A percentile compares a stretch with the other conserved stretches of the same genome.
phyloP scores from a whole-genome alignment of 2,113 vertebrate species.

The Solea senegalensis region DNA sequence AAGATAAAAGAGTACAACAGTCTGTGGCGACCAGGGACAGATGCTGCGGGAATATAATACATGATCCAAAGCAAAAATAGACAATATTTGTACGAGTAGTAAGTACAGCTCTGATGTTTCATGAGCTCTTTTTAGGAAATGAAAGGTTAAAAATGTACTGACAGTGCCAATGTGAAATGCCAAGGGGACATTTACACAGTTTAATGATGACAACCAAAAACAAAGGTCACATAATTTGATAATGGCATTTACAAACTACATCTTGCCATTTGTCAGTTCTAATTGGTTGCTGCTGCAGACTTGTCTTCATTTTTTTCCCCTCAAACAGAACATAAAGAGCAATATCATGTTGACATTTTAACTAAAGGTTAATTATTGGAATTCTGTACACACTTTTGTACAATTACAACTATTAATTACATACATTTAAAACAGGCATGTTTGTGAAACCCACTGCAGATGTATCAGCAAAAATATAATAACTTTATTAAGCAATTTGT shows the following conservation, averaged over 20 bases:
- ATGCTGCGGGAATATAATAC: neutral
- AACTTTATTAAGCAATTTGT: neutral
- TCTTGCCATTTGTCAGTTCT: neutral
- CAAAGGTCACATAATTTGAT: conserved; percentile 36
- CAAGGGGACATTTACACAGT: conserved; percentile 16
- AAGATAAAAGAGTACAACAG: conserved; percentile 22
- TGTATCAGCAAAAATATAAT: no score
- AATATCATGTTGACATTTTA: neutral
- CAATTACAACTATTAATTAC: no score
- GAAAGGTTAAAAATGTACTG: neutral
- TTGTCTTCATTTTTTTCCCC: no score
- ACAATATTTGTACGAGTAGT: neutral
- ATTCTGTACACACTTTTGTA: no score
- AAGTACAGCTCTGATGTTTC: conserved; percentile 2
- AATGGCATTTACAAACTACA: conserved; percentile 29
- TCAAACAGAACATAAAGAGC: neutral
- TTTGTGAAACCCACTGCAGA: neutral
- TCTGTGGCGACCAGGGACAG: neutral
- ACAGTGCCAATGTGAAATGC: conserved; percentile 11
- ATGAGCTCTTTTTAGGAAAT: neutral
- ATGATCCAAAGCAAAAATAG: neutral
- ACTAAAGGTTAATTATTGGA: neutral
- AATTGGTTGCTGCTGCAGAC: no score
- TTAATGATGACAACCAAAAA: conserved; percentile 33
- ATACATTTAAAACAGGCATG: neutral